Conservation (phyloP, 2,113 vertebrate species). For the Elgaria multicarinata region DNA sequence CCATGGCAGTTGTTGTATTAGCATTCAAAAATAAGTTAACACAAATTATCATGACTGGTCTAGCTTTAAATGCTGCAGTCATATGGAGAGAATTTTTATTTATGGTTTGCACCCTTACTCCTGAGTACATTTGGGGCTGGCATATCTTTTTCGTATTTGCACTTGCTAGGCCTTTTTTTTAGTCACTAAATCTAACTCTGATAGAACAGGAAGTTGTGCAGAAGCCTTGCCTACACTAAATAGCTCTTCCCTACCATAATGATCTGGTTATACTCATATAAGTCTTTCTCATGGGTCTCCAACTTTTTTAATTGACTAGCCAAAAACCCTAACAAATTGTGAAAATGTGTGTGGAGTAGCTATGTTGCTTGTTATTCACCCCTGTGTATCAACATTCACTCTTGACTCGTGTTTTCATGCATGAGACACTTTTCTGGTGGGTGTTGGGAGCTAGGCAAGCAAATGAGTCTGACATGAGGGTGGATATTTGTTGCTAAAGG, state of each 20-base stretch:
- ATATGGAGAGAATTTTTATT: neutral
- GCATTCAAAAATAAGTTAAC: neutral
- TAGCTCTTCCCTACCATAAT: fast-evolving
- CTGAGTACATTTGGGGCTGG: neutral
- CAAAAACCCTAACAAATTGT: neutral
- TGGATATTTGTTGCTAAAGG: neutral
- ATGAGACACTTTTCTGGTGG: neutral
- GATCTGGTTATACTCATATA: neutral
- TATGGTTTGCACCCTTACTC: neutral
- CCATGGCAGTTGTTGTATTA: neutral
- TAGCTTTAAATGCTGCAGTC: neutral
- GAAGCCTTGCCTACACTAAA: neutral
- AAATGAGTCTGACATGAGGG: neutral
- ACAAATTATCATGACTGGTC: neutral
- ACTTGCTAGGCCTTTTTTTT: neutral
- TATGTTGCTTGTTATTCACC: neutral
- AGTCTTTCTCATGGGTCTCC: neutral
- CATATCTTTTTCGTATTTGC: neutral
- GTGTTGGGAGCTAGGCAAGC: too few species aligned
- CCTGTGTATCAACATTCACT: neutral
- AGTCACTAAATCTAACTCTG: neutral
- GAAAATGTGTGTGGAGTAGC: neutral
- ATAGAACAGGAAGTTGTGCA: neutral
- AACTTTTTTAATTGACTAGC: neutral
- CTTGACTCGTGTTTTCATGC: neutral